Base-by-base conservation (phyloP, 2,113 vertebrate genomes). In the Phalacrocorax carbo region DNA sequence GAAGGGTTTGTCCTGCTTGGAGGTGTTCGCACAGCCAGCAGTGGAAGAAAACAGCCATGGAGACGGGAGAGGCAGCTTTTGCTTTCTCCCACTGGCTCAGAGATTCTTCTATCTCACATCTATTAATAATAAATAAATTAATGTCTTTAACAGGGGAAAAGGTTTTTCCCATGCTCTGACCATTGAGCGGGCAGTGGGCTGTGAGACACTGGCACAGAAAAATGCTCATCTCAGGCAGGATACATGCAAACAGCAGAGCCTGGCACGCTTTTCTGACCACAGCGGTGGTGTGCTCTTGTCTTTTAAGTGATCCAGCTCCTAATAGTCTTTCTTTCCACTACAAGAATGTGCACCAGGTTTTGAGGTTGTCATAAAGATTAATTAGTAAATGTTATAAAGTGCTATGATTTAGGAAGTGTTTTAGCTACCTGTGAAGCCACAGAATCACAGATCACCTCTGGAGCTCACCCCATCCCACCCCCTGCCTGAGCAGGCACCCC, bases 21-120 rank as follows among this genome's bases (percentile, higher is more conserved):
- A 58, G 32, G 12, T 1, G 2, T 29, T 38, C 48, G 75, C n/a
- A 42, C 55, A 21, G 20, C 30, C 29, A 5, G 14, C 0, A 3
- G 2, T 10, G n/a, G 38, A 76, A 14, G 38, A 61, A 23, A 89
- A 29, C 29, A 61, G 30, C 15, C 0, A 1, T 11, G 52, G 44
- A 27, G 18, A 25, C 1, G 3, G 34, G 15, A 70, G 10, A 36
- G 68, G 15, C 57, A 23, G 15, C 22, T 52, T 51, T 29, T 55
- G 3, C n/a, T 72, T 71, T 46, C n/a, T 71, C 29, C 44, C 17
- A 2, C n/a, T 23, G 38, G 13, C 60, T 83, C 55, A 12, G 68
- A 11, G 38, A n/a, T 15, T 20, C 34, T 44, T 65, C 51, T 7
- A 4, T 6, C 29, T 51, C 4, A 2, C 0, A 0, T 38, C 38